Evolutionary conservation across 2,888 invertebrate genomes (phyloP).

Genomic region (Drosophila rubida): DNA sequence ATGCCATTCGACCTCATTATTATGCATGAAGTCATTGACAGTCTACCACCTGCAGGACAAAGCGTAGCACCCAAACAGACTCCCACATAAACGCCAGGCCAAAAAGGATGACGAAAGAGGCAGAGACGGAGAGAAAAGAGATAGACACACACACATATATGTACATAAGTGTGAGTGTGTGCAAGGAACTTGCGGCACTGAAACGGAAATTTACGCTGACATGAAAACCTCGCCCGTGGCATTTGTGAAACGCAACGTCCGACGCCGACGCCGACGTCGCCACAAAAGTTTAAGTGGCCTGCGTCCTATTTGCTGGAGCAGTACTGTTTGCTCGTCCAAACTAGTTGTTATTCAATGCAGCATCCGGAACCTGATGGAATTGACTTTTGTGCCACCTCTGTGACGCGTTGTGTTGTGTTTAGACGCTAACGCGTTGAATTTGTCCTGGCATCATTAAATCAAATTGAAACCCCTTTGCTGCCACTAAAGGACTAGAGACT

Average conservation of each 20-base stretch:
- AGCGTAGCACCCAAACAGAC: slow-evolving; percentile 39
- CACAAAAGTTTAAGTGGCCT: slow-evolving; percentile 69
- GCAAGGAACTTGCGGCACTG: slow-evolving; percentile 54
- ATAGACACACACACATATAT: slow-evolving; percentile 10
- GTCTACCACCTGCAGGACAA: slow-evolving; percentile 79
- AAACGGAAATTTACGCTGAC: slow-evolving; percentile 79
- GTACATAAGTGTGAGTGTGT: slow-evolving; percentile 5
- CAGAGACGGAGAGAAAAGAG: background rate
- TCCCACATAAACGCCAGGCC: background rate
- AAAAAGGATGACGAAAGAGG: background rate
- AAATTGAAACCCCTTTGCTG: slow-evolving; percentile 76
- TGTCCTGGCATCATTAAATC: slow-evolving; percentile 78
- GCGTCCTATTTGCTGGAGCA: slow-evolving; percentile 26
- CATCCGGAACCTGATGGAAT: slow-evolving; percentile 78
- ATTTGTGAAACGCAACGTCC: slow-evolving; percentile 72
- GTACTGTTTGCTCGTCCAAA: slow-evolving; percentile 35
- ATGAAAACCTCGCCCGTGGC: slow-evolving; percentile 75
- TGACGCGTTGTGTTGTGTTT: slow-evolving; percentile 42
- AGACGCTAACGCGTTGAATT: slow-evolving; percentile 69
- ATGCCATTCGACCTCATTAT: slow-evolving; percentile 63
- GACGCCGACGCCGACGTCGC: slow-evolving; percentile 51
- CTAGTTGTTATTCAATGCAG: slow-evolving; percentile 79
- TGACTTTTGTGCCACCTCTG: slow-evolving; percentile 66
- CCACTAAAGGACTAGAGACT: slow-evolving; percentile 61
- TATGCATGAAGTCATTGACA: slow-evolving; percentile 76